Conservation (phyloP, 2,888 invertebrate genomes). For the Morpho achilles region DNA sequence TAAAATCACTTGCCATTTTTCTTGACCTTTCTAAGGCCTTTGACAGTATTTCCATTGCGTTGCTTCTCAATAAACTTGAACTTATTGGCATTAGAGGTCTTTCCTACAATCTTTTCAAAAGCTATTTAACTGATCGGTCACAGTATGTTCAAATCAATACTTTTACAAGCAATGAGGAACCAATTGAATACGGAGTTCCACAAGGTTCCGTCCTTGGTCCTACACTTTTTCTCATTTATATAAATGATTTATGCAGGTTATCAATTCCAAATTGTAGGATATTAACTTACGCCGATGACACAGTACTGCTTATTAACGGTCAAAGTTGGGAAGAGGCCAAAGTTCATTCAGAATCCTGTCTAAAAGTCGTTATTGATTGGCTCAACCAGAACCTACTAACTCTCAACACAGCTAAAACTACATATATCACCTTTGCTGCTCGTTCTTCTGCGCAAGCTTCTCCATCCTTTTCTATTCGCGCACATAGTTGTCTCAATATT, state of each 20-base stretch:
- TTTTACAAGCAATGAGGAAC: no score
- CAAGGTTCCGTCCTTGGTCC: background rate
- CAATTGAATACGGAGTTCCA: background rate
- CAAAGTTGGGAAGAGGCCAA: background rate
- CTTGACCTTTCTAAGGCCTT: no score
- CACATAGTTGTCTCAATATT: no score
- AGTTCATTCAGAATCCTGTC: background rate
- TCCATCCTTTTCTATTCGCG: no score
- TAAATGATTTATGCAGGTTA: background rate
- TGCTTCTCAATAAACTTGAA: background rate
- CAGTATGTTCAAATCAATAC: background rate
- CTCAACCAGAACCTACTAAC: background rate
- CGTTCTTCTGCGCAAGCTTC: no score
- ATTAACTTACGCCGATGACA: background rate
- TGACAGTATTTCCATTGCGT: background rate
- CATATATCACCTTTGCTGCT: no score
- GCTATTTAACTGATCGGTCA: background rate
- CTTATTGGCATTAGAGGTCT: no score
- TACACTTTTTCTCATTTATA: background rate
- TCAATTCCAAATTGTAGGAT: background rate
- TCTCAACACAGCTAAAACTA: no score
- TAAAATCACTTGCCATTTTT: no score
- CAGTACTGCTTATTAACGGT: background rate
- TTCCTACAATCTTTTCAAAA: no score
- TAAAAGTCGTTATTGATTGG: background rate